phyloP scores from a whole-genome alignment of 1,140 invertebrate species.

The Euura lappo region DNA sequence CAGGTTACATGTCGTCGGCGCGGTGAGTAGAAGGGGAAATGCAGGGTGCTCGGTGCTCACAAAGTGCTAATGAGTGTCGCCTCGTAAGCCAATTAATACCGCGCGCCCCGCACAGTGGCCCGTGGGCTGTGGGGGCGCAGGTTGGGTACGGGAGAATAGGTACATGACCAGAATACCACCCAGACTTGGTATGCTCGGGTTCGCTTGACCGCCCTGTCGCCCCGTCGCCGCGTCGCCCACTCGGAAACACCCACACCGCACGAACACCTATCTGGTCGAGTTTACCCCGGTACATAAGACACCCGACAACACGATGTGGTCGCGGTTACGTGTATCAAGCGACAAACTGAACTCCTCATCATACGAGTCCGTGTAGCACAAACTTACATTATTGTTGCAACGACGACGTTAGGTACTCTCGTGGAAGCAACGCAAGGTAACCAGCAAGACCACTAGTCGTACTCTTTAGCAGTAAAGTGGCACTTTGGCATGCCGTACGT shows the following conservation, averaged over 20 bases:
- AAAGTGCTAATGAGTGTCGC: conserved; percentile 63
- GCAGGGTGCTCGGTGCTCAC: conserved; percentile 40
- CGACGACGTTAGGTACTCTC: background rate
- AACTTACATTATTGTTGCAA: too few relatives aligned
- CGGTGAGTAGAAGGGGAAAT: background rate
- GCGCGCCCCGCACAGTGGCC: conserved; percentile 20
- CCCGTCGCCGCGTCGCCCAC: conserved; percentile 9
- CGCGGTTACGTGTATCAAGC: conserved; percentile 26
- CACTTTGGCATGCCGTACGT: too few relatives aligned
- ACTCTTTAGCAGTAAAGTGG: background rate
- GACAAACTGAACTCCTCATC: conserved; percentile 15
- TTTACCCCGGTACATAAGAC: conserved; percentile 37
- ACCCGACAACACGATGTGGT: background rate
- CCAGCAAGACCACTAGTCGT: background rate
- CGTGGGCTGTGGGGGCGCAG: background rate
- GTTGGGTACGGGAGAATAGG: conserved; percentile 22
- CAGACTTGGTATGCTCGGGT: conserved; percentile 57
- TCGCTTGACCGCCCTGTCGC: conserved; percentile 51
- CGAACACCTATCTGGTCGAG: conserved; percentile 41
- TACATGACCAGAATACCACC: conserved; percentile 60
- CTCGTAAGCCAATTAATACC: conserved; percentile 63
- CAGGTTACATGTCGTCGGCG: too few relatives aligned
- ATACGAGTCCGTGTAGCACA: conserved; percentile 8
- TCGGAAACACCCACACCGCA: too few relatives aligned
- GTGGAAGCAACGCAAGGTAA: background rate